These are phyloP conservation scores for Oligia fasciuncula DNA, from an alignment of 2,888 invertebrate species.

Conservation along the genomic window DNA sequence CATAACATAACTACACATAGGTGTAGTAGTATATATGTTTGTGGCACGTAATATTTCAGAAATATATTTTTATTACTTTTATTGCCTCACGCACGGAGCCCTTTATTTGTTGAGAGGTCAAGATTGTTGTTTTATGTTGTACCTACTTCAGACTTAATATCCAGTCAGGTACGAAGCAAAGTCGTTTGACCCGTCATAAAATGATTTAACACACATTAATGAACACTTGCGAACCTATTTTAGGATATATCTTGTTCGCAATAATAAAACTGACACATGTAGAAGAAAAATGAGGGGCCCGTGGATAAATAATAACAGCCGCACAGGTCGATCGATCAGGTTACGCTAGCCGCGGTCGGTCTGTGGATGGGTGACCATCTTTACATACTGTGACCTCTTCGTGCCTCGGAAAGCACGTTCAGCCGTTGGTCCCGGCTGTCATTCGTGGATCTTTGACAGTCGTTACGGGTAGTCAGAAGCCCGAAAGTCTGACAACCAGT, in stretches of 20 bases:
- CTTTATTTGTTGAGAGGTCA: constrained; percentile 57
- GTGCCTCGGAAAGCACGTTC: too few relatives aligned
- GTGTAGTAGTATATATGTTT: background rate
- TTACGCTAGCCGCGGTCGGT: too few relatives aligned
- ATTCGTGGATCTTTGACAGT: too few relatives aligned
- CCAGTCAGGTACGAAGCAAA: constrained; percentile 45
- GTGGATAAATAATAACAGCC: too few relatives aligned
- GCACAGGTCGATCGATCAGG: too few relatives aligned
- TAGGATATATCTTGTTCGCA: background rate
- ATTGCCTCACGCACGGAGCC: constrained; percentile 41
- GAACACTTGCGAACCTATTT: constrained; percentile 57
- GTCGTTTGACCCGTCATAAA: constrained; percentile 57
- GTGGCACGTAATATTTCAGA: constrained; percentile 29
- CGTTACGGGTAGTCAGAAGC: too few relatives aligned
- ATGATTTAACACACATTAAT: constrained; percentile 55
- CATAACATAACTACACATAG: background rate
- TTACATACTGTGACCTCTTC: too few relatives aligned
- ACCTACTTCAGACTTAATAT: constrained; percentile 37
- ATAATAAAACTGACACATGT: too few relatives aligned
- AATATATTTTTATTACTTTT: constrained; percentile 54
- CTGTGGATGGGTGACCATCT: too few relatives aligned
- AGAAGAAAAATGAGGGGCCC: too few relatives aligned
- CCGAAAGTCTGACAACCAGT: too few relatives aligned
- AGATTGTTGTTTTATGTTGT: constrained; percentile 53
- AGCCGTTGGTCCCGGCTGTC: too few relatives aligned